A percentile compares a stretch with the other conserved stretches of the same genome.
phyloP scores from a whole-genome alignment of 2,797 vertebrate species.

The Gallinago stenura region DNA sequence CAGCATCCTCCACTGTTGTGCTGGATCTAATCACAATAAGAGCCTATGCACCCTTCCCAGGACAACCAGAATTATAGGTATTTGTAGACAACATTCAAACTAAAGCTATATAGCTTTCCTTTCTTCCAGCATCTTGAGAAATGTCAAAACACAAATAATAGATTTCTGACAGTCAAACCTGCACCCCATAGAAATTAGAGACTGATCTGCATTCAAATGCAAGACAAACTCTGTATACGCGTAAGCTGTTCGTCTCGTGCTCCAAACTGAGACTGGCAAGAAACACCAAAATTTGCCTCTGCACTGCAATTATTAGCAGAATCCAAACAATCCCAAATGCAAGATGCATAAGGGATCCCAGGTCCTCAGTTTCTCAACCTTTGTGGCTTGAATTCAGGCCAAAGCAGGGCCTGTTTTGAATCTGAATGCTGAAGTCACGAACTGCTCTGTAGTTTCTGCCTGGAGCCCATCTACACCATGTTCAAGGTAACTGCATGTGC shows the following conservation, averaged over 20 bases:
- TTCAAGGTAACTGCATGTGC: background rate
- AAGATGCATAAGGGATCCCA: background rate
- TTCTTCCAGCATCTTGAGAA: background rate
- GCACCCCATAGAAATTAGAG: background rate
- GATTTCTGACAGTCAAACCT: background rate
- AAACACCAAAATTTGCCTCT: background rate
- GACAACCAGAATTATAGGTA: background rate
- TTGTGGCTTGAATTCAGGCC: background rate
- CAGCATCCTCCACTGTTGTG: background rate
- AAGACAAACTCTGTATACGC: rapidly evolving
- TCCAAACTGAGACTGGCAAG: background rate
- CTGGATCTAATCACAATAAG: background rate
- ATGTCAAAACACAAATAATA: background rate
- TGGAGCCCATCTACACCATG: background rate
- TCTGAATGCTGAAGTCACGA: background rate
- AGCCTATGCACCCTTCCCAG: background rate
- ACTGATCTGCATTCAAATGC: background rate
- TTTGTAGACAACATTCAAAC: background rate
- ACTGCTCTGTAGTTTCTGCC: background rate
- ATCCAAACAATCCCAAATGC: background rate
- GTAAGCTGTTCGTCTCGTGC: rapidly evolving
- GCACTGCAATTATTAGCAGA: background rate
- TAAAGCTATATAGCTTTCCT: background rate
- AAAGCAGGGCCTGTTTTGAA: background rate
- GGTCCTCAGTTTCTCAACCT: background rate